Percentiles rank a stretch among this genome's conserved stretches.
phyloP scores from a whole-genome alignment of 92 coral and sea anemone species.

The Parazoanthus atlanticus region DNA sequence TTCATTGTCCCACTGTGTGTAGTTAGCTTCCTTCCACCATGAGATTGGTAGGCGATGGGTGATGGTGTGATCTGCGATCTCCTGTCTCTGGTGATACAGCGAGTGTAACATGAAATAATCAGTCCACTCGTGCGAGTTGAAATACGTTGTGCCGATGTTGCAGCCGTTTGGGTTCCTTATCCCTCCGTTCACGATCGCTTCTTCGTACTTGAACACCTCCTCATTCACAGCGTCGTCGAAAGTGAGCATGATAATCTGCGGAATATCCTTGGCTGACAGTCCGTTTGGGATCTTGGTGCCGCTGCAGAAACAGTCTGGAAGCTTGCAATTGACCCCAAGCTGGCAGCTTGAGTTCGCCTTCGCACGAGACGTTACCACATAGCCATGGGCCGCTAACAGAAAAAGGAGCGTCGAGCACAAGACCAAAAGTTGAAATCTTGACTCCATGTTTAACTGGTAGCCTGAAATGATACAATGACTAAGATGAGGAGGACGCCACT shows the following conservation, averaged over 20 bases:
- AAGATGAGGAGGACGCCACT: background rate
- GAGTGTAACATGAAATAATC: conserved; percentile 78
- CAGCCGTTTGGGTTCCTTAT: conserved; percentile 86
- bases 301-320: conserved; percentile 93
- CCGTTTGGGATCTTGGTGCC: conserved; percentile 80
- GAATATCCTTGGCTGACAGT: conserved; percentile 68
- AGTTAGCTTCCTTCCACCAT: conserved; percentile 91
- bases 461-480: background rate
- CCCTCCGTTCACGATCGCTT: conserved; percentile 65
- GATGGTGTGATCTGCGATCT: conserved; percentile 90
- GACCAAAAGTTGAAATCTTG: background rate
- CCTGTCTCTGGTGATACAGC: conserved; percentile 86
- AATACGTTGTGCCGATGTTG: conserved; percentile 75
- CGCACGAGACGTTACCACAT: background rate
- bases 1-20: conserved; percentile 76
- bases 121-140: conserved; percentile 89
- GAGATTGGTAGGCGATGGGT: conserved; percentile 72
- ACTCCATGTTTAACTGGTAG: conserved; percentile 8
- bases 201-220: conserved; percentile 57
- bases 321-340: conserved; percentile 66
- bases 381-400: background rate
- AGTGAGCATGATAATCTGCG: conserved; percentile 90
- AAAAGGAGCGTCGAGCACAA: background rate
- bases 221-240: conserved; percentile 90
- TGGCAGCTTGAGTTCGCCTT: background rate